Evolutionary conservation across 1,140 invertebrate genomes (phyloP).

Genomic region (Drosophila pachea): DNA sequence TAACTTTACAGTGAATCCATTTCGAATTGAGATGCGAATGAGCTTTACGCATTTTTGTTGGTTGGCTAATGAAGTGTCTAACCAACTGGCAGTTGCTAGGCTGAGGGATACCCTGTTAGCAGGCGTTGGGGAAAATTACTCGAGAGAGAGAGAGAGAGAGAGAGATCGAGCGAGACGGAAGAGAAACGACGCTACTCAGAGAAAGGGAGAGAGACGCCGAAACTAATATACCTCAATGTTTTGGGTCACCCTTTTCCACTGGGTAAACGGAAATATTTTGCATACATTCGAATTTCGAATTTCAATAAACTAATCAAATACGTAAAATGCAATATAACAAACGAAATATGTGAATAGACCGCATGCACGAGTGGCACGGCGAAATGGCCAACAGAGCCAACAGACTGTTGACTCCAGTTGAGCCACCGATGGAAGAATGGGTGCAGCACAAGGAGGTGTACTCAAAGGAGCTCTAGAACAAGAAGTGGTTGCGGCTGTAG

Average conservation of each 20-base stretch:
- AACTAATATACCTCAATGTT: too few relatives aligned
- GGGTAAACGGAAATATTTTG: neutral
- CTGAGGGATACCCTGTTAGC: neutral
- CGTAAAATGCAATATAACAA: constrained; percentile 9
- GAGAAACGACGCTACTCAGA: neutral
- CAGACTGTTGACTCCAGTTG: neutral
- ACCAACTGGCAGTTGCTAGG: neutral
- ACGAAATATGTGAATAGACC: neutral
- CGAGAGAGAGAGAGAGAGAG: neutral
- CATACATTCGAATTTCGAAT: neutral
- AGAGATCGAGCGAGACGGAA: neutral
- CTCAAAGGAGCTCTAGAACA: too few relatives aligned
- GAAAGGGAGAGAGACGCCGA: too few relatives aligned
- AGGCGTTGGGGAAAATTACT: too few relatives aligned
- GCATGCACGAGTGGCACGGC: neutral
- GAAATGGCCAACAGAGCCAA: neutral
- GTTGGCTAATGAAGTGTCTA: neutral
- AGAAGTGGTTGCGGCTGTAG: too few relatives aligned
- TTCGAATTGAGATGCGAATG: neutral
- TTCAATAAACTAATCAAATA: constrained; percentile 17
- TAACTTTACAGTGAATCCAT: neutral
- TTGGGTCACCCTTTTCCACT: neutral
- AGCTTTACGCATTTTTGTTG: neutral
- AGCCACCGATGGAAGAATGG: neutral
- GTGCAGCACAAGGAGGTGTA: too few relatives aligned